Percentiles rank a stretch among this genome's conserved stretches.
These are phyloP conservation scores for Podarcis raffonei DNA, from an alignment of 2,113 vertebrate species.

Conservation along the genomic window DNA sequence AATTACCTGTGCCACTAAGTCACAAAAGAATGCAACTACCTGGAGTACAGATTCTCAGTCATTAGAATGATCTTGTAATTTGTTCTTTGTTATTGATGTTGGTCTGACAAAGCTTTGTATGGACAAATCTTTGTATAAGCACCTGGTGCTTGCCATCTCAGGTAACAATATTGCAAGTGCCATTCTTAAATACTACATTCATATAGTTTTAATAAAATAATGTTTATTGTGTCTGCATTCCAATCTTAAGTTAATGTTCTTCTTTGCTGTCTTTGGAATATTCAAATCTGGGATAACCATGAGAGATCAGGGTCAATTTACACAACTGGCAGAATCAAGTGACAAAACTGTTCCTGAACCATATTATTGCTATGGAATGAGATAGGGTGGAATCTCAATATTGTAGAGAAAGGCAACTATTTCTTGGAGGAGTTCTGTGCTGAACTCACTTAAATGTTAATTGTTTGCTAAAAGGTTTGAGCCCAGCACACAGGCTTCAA, in stretches of 20 bases:
- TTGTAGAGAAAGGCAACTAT: background rate
- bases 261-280: background rate
- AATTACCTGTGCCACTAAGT: background rate
- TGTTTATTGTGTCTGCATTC: background rate
- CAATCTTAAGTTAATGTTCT: background rate
- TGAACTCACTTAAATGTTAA: background rate
- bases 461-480: background rate
- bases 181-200: background rate
- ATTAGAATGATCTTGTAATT: background rate
- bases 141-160: background rate
- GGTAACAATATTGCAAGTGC: background rate
- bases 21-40: background rate
- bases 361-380: background rate
- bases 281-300: background rate
- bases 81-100: background rate
- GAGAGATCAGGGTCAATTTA: background rate
- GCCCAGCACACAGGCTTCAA: background rate
- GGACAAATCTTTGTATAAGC: background rate
- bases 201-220: background rate
- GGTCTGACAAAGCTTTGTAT: background rate
- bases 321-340: background rate
- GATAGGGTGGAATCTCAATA: background rate
- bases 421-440: background rate
- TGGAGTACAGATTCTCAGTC: no score
- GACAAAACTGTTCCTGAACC: background rate